Conservation (phyloP, 2,888 invertebrate genomes). For the Clivina fossor region DNA sequence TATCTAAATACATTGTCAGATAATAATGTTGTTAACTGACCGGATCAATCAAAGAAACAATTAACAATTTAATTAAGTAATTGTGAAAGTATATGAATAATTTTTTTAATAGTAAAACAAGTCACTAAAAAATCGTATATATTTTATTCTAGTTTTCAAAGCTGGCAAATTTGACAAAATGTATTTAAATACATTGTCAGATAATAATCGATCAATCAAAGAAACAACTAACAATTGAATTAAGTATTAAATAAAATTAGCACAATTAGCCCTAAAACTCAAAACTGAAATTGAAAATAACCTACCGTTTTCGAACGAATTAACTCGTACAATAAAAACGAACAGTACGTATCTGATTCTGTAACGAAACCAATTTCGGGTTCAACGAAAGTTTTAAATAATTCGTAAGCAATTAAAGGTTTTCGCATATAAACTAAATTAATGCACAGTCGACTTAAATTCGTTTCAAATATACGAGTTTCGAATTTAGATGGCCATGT, state of each 20-base stretch:
- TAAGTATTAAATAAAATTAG: too few relatives aligned
- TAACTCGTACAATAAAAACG: slow-evolving; percentile 61
- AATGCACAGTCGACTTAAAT: slow-evolving; percentile 52
- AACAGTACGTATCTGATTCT: slow-evolving; percentile 56
- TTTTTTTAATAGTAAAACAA: background rate
- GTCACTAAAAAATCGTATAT: too few relatives aligned
- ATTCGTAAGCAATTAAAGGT: slow-evolving; percentile 55
- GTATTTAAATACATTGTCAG: too few relatives aligned
- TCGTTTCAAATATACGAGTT: slow-evolving; percentile 20
- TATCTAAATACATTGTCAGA: too few relatives aligned
- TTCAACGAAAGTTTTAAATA: slow-evolving; percentile 53
- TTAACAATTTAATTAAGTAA: too few relatives aligned
- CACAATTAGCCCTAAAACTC: too few relatives aligned
- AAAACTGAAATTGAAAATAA: too few relatives aligned
- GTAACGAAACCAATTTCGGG: slow-evolving; percentile 50
- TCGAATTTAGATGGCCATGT: slow-evolving; percentile 25
- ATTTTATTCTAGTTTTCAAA: too few relatives aligned
- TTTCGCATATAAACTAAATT: slow-evolving; percentile 58
- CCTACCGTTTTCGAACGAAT: slow-evolving; percentile 58
- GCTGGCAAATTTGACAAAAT: too few relatives aligned
- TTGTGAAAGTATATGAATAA: too few relatives aligned
- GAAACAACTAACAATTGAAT: too few relatives aligned
- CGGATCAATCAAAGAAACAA: background rate
- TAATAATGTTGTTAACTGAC: slow-evolving; percentile 6
- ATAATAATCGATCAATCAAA: too few relatives aligned